phyloP scores from a whole-genome alignment of 2,113 vertebrate genomes.

The Takifugu flavidus region DNA sequence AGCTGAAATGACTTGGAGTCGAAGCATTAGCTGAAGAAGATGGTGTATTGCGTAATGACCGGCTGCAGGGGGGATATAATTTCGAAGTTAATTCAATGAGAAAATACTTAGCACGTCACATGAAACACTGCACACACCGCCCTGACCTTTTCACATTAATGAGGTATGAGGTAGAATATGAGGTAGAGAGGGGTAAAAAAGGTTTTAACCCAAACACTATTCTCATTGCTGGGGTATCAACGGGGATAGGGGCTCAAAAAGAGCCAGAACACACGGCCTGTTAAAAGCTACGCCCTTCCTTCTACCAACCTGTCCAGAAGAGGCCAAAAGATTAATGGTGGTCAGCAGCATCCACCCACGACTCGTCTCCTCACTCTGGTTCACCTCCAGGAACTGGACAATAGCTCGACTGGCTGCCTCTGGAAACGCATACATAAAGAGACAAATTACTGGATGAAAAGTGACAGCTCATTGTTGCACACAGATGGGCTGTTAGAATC shows the following conservation, averaged over 20 bases:
- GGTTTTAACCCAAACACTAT: background rate
- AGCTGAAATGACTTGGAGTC: background rate
- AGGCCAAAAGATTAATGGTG: conserved; percentile 96
- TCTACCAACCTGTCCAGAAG: conserved; percentile 90
- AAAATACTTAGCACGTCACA: background rate
- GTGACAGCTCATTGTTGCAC: conserved; percentile 18
- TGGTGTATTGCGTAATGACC: background rate
- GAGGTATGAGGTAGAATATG: background rate
- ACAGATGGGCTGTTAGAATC: conserved; percentile 11
- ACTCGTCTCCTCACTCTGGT: conserved; percentile 97
- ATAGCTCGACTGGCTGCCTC: conserved; percentile 98
- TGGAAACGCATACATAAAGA: conserved; percentile 50
- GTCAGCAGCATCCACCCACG: conserved; percentile 99
- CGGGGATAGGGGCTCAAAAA: conserved; percentile 15
- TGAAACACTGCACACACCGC: background rate
- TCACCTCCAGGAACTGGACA: conserved; percentile 97
- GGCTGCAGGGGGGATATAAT: background rate
- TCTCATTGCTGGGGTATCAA: conserved; percentile 19
- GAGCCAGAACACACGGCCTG: conserved; percentile 4
- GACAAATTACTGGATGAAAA: conserved; percentile 6
- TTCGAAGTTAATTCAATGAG: background rate
- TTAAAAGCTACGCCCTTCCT: background rate
- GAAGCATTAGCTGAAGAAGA: background rate
- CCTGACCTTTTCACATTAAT: too few species aligned
- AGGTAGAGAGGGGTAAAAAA: background rate